Percentiles rank a stretch among this genome's conserved stretches.
Conservation (phyloP, 2,888 invertebrate species). For the Troilus luridus region DNA sequence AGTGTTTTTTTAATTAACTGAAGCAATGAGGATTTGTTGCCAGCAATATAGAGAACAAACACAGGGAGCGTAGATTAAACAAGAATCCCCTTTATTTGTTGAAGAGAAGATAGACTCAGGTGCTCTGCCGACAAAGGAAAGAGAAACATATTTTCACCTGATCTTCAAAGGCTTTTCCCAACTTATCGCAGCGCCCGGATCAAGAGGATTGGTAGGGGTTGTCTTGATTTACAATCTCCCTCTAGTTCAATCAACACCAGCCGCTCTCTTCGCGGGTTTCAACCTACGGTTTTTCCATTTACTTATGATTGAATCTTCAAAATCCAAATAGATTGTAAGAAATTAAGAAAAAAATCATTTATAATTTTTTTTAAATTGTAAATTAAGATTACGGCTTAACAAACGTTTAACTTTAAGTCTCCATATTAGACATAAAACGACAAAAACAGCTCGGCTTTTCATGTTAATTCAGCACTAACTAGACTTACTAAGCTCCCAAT, state of each 20-base stretch:
- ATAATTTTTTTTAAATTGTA: no score
- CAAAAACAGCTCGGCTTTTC: no score
- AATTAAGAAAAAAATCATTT: no score
- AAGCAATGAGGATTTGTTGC: neutral
- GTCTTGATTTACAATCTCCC: neutral
- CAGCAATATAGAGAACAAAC: neutral
- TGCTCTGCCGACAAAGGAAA: constrained; percentile 6
- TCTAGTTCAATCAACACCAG: neutral
- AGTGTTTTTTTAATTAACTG: neutral
- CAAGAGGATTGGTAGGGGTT: neutral
- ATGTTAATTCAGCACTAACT: no score
- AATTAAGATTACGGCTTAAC: no score
- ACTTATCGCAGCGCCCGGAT: constrained; percentile 10
- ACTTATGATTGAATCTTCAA: neutral
- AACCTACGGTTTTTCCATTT: neutral
- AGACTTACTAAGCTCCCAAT: no score
- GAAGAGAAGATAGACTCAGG: neutral
- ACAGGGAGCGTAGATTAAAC: neutral
- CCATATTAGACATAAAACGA: no score
- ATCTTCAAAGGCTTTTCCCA: constrained; percentile 29
- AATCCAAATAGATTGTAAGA: neutral
- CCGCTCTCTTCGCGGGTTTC: neutral
- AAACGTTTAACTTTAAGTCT: no score
- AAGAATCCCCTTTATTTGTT: neutral
- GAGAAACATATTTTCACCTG: constrained; percentile 42